Evolutionary conservation across 2,113 vertebrate genomes (phyloP).

Genomic region (Petrocephalus microphthalmus): DNA sequence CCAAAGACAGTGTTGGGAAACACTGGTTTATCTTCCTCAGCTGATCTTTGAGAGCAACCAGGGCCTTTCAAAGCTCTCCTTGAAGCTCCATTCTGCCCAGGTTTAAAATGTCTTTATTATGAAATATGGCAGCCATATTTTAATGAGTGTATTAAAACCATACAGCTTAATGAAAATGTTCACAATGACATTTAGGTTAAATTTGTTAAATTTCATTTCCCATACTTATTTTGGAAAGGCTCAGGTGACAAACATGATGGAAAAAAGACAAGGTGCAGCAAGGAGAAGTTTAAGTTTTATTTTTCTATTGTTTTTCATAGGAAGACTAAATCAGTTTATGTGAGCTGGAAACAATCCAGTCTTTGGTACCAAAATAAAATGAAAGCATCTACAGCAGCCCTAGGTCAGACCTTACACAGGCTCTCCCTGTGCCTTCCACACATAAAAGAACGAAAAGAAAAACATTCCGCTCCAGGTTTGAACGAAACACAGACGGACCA

Average conservation of each 20-base stretch:
- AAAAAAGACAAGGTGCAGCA: neutral
- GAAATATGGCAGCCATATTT: neutral
- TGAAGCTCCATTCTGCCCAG: neutral
- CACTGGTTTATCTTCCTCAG: neutral
- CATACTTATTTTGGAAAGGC: neutral
- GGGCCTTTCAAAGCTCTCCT: neutral
- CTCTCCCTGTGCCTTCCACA: neutral
- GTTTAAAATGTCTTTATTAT: neutral
- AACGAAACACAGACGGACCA: neutral
- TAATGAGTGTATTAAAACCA: neutral
- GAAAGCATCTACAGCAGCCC: neutral
- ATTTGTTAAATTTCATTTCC: neutral
- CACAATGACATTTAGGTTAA: neutral
- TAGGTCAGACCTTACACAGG: neutral
- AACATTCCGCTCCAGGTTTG: neutral
- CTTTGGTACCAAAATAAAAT: slow-evolving; percentile 5
- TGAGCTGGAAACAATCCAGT: neutral
- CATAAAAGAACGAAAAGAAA: neutral
- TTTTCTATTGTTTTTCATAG: neutral
- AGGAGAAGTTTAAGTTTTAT: neutral
- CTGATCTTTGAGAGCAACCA: neutral
- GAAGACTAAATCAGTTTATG: slow-evolving; percentile 10
- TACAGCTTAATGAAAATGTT: neutral
- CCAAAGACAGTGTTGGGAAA: neutral
- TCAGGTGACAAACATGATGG: neutral